A percentile compares a stretch with the other conserved stretches of the same genome.
Conservation (phyloP, 2,888 invertebrate genomes). For the Meteorus cinctellus region DNA sequence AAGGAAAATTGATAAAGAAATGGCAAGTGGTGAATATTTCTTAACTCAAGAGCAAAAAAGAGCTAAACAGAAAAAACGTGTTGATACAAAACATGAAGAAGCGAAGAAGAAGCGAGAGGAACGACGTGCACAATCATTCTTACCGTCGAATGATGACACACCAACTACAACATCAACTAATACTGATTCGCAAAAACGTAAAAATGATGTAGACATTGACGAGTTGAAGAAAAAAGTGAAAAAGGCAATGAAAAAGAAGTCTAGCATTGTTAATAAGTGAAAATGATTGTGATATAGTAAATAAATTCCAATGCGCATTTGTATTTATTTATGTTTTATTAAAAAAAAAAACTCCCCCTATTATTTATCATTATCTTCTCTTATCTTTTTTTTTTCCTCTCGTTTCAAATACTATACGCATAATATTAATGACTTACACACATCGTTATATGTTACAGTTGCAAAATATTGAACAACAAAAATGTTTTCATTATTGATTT, state of each 20-base stretch:
- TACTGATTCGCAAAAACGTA: constrained; percentile 56
- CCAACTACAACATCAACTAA: constrained; percentile 42
- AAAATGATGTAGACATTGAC: constrained; percentile 79
- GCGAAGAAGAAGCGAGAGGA: constrained; percentile 84
- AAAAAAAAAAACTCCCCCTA: constrained; percentile 45
- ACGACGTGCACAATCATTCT: constrained; percentile 85
- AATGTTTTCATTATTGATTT: constrained; percentile 40
- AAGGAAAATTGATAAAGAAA: constrained; percentile 93
- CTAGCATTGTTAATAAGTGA: constrained; percentile 16
- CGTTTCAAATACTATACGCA: constrained; percentile 36
- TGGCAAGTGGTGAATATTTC: constrained; percentile 98
- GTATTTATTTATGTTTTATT: constrained; percentile 44
- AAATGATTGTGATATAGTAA: background rate
- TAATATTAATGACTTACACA: constrained; percentile 48
- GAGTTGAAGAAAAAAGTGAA: constrained; percentile 85
- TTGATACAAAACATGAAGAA: constrained; percentile 85
- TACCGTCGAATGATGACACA: constrained; percentile 83
- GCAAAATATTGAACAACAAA: constrained; percentile 58
- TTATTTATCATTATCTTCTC: constrained; percentile 22
- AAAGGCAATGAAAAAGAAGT: constrained; percentile 73
- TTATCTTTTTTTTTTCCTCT: constrained; percentile 39
- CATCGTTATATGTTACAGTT: constrained; percentile 59
- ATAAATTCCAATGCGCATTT: background rate
- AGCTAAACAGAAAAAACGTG: constrained; percentile 82
- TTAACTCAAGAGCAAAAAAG: constrained; percentile 88